A percentile compares a stretch with the other conserved stretches of the same genome.
phyloP scores from a whole-genome alignment of 2,888 invertebrate species.

The Homarus gammarus region DNA sequence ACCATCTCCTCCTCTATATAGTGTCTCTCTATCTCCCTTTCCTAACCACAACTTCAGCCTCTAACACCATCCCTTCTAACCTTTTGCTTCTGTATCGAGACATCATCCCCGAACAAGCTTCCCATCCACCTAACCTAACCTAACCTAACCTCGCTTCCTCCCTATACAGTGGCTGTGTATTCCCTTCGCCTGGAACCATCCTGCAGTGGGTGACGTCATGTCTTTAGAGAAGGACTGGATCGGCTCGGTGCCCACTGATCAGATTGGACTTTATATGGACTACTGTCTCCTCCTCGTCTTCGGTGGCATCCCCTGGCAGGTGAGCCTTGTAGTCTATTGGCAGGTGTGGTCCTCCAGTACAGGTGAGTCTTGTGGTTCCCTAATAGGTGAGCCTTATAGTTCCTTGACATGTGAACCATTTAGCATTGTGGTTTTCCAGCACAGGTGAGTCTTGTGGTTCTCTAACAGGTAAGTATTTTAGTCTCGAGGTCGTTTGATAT shows the following conservation, averaged over 20 bases:
- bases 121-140: neutral
- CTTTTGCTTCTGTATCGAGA: too few relatives aligned
- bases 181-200: slow-evolving; percentile 83
- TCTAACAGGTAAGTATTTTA: too few relatives aligned
- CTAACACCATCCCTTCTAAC: neutral
- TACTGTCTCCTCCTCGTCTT: slow-evolving; percentile 92
- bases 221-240: slow-evolving; percentile 81
- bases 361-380: too few relatives aligned
- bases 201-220: slow-evolving; percentile 81
- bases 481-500: too few relatives aligned
- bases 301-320: slow-evolving; percentile 99
- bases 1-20: neutral
- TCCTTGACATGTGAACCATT: too few relatives aligned
- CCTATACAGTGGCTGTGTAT: slow-evolving; percentile 83
- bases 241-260: slow-evolving; percentile 80
- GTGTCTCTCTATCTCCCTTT: neutral
- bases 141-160: neutral
- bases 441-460: too few relatives aligned
- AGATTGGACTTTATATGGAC: slow-evolving; percentile 88
- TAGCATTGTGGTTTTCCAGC: too few relatives aligned
- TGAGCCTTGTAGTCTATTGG: slow-evolving; percentile 77
- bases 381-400: too few relatives aligned
- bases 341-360: too few relatives aligned
- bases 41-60: neutral
- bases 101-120: too few relatives aligned